Conservation (phyloP, 2,797 vertebrate genomes). For the Sciurus vulgaris region DNA sequence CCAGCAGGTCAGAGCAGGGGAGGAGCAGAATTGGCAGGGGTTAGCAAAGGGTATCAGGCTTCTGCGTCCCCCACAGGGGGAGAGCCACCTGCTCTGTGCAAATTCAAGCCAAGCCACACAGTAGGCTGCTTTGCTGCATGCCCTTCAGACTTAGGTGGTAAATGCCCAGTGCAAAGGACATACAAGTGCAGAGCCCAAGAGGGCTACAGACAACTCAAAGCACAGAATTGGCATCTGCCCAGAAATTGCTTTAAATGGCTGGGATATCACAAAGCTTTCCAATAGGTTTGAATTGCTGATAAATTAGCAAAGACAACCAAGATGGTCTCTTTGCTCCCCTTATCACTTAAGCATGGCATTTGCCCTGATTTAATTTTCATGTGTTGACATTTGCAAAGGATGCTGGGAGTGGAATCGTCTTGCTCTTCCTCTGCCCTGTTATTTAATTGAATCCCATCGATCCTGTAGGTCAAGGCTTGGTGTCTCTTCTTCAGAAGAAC, state of each 20-base stretch:
- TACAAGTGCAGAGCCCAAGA: background rate
- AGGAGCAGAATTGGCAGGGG: constrained; percentile 60
- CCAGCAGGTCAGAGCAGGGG: background rate
- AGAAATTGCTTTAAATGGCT: constrained; percentile 40
- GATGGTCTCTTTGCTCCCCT: constrained; percentile 53
- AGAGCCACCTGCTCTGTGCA: constrained; percentile 71
- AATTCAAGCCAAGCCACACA: constrained; percentile 61
- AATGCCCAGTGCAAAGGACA: background rate
- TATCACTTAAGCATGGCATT: constrained; percentile 61
- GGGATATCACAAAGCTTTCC: constrained; percentile 42
- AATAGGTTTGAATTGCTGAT: constrained; percentile 59
- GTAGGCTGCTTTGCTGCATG: constrained; percentile 59
- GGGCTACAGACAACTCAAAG: background rate
- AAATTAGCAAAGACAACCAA: constrained; percentile 71
- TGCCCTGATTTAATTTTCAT: constrained; percentile 72
- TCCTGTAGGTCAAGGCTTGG: constrained; percentile 47
- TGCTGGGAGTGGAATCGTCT: constrained; percentile 47
- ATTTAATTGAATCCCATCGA: constrained; percentile 71
- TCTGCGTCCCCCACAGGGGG: background rate
- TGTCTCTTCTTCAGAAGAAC: background rate
- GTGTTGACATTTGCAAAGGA: constrained; percentile 73
- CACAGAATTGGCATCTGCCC: background rate
- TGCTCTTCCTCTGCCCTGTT: background rate
- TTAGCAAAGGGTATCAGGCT: constrained; percentile 9
- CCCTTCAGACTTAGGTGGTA: constrained; percentile 25